These are phyloP conservation scores for Peromyscus melanophrys DNA, from an alignment of 2,797 vertebrate genomes.

Conservation along the genomic window DNA sequence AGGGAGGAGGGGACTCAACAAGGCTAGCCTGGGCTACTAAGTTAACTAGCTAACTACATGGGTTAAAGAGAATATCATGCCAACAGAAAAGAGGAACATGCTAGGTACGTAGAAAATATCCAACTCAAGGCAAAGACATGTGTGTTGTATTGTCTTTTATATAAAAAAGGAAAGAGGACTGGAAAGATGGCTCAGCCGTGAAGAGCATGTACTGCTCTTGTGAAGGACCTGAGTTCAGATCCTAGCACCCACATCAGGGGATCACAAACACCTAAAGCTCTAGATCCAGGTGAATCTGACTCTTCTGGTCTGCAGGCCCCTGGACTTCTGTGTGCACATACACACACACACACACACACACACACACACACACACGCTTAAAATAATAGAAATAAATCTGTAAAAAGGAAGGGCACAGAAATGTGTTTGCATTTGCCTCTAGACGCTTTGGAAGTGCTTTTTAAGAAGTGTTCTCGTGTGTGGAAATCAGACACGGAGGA, in stretches of 20 bases:
- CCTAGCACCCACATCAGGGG: neutral
- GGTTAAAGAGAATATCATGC: neutral
- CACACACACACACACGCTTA: neutral
- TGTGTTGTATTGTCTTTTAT: neutral
- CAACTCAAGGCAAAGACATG: neutral
- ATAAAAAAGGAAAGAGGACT: neutral
- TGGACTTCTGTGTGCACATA: neutral
- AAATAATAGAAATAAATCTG: neutral
- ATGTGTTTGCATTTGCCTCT: neutral
- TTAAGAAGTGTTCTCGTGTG: too few relatives aligned
- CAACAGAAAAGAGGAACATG: neutral
- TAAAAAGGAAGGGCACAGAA: neutral
- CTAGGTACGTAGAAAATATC: neutral
- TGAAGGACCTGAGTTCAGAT: neutral
- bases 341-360: neutral
- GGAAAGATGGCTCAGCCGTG: neutral
- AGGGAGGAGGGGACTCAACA: neutral
- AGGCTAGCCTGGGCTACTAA: neutral
- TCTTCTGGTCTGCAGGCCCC: neutral
- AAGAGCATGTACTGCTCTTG: neutral
- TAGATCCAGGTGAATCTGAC: neutral
- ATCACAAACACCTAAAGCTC: too few relatives aligned
- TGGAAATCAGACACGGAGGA: too few relatives aligned
- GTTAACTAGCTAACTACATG: neutral
- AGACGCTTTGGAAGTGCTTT: neutral